phyloP scores from a whole-genome alignment of 2,113 vertebrate genomes.

The Perca schrenkii region DNA sequence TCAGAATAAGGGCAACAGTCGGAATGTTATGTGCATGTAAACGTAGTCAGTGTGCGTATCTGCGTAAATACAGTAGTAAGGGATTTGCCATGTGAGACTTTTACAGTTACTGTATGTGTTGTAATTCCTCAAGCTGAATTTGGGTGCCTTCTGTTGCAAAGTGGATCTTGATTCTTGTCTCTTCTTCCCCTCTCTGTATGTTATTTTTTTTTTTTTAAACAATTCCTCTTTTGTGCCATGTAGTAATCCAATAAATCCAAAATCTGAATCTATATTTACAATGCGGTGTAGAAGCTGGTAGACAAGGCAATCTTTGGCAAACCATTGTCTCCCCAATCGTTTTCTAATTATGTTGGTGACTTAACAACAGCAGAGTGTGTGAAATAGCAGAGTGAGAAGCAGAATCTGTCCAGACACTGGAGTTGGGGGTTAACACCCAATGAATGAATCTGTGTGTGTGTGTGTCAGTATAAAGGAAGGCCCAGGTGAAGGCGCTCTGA shows the following conservation, averaged over 20 bases:
- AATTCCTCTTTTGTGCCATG: background rate
- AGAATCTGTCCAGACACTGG: background rate
- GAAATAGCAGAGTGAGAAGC: background rate
- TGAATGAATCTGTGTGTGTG: slow-evolving; percentile 10
- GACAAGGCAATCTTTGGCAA: background rate
- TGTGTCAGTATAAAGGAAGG: background rate
- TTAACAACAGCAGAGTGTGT: background rate
- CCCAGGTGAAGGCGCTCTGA: slow-evolving; percentile 32
- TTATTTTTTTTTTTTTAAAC: background rate
- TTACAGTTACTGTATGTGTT: background rate
- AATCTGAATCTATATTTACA: background rate
- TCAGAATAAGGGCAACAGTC: no score
- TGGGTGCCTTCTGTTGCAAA: background rate
- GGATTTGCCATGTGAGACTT: background rate
- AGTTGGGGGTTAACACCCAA: background rate
- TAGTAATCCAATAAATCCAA: background rate
- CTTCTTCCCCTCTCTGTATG: background rate
- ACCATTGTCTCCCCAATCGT: background rate
- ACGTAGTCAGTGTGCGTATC: background rate
- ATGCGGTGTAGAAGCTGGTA: background rate
- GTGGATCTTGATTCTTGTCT: no score
- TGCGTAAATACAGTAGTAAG: background rate
- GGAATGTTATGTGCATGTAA: no score
- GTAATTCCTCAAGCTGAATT: background rate
- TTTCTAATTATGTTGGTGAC: background rate